phyloP scores from a whole-genome alignment of 2,797 vertebrate genomes.

The Aulostomus chinensis region DNA sequence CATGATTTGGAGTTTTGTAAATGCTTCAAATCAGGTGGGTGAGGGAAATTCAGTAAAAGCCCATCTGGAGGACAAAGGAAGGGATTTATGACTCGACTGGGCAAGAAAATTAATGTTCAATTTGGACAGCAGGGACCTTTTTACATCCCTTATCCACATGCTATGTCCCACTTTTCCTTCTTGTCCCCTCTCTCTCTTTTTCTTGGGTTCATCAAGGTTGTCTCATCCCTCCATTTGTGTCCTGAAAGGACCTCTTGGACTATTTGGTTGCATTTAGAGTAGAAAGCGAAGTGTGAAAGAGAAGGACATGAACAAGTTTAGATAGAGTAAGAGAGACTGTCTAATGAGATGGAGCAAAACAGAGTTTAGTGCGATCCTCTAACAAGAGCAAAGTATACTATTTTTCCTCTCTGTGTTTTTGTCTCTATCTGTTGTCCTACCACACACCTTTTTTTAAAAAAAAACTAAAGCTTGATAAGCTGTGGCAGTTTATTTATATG shows the following conservation, averaged over 20 bases:
- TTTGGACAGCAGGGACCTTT: conserved; percentile 15
- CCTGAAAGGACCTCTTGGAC: background rate
- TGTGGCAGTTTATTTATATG: conserved; percentile 60
- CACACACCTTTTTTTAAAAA: conserved; percentile 31
- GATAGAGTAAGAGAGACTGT: conserved; percentile 13
- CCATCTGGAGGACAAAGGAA: conserved; percentile 2
- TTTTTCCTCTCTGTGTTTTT: background rate
- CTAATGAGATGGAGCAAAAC: conserved; percentile 27
- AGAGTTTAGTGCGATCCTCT: background rate
- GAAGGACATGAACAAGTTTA: background rate
- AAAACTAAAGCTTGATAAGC: conserved; percentile 49
- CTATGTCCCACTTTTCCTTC: background rate
- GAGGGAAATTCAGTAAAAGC: background rate
- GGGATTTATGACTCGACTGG: conserved; percentile 10
- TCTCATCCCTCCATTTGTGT: background rate
- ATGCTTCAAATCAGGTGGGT: no score
- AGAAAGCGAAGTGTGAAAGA: background rate
- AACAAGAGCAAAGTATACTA: conserved; percentile 14
- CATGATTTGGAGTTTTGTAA: no score
- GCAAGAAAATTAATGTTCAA: conserved; percentile 1
- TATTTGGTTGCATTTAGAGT: background rate
- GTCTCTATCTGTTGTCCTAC: conserved; percentile 2
- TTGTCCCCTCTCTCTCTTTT: background rate
- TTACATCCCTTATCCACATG: background rate
- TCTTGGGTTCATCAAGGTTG: background rate